These are phyloP conservation scores for Eilema depressum DNA, from an alignment of 2,888 invertebrate species.

Conservation along the genomic window DNA sequence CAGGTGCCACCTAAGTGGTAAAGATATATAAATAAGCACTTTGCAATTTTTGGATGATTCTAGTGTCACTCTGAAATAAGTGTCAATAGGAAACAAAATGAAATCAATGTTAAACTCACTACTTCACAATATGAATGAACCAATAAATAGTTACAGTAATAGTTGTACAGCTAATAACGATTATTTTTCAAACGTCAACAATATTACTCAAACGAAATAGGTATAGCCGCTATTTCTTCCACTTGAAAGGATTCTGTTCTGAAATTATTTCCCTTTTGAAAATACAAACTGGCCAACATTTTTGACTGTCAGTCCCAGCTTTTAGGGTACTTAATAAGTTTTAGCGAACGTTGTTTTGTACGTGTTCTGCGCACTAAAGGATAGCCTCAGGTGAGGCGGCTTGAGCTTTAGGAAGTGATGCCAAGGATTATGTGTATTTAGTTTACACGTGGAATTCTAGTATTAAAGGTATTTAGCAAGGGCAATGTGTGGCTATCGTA, in stretches of 20 bases:
- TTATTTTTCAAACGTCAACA: slow-evolving; percentile 44
- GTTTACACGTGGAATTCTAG: slow-evolving; percentile 2
- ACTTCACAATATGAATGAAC: no score
- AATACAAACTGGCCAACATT: slow-evolving; percentile 31
- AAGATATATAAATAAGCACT: no score
- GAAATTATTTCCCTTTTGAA: slow-evolving; percentile 27
- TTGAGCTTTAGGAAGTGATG: neutral
- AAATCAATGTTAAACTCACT: neutral
- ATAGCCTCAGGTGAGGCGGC: neutral
- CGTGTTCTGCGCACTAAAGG: slow-evolving; percentile 12
- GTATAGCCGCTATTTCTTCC: slow-evolving; percentile 20
- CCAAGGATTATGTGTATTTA: neutral
- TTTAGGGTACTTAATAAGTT: slow-evolving; percentile 12
- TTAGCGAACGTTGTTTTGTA: slow-evolving; percentile 13
- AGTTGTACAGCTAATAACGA: slow-evolving; percentile 40
- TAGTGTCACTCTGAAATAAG: neutral
- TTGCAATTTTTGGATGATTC: neutral
- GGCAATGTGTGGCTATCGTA: neutral
- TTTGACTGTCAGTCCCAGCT: slow-evolving; percentile 35
- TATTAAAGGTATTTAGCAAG: neutral
- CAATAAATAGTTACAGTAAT: no score
- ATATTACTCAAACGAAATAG: slow-evolving; percentile 35
- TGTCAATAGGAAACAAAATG: neutral
- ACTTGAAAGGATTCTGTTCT: slow-evolving; percentile 23
- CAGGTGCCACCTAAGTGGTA: no score